phyloP scores from a whole-genome alignment of 2,888 invertebrate species.

The Acanthosoma haemorrhoidale region DNA sequence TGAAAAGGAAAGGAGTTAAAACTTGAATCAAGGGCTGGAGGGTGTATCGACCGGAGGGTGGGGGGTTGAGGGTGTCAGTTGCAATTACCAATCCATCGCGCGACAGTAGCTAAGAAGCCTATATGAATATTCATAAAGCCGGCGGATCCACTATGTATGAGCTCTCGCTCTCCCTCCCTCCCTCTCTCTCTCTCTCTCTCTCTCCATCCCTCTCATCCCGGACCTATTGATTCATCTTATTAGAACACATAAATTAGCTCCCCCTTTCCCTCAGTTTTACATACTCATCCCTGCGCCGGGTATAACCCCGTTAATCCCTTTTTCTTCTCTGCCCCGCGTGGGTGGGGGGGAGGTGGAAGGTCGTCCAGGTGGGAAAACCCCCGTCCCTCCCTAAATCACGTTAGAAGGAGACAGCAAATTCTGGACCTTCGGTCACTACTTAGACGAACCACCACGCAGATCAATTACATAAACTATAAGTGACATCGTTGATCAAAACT shows the following conservation, averaged over 20 bases:
- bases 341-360: not conserved
- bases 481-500: no score
- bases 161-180: constrained; percentile 9
- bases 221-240: constrained; percentile 40
- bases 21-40: constrained; percentile 12
- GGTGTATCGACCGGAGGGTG: constrained; percentile 36
- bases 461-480: no score
- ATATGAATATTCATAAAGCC: constrained; percentile 40
- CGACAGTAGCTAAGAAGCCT: constrained; percentile 40
- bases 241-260: constrained; percentile 38
- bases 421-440: no score
- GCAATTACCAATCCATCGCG: constrained; percentile 40
- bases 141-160: constrained; percentile 34
- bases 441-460: no score
- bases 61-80: constrained; percentile 36
- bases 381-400: no score
- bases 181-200: constrained; percentile 5
- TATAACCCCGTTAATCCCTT: constrained; percentile 6
- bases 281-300: constrained; percentile 24
- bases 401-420: no score
- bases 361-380: no score
- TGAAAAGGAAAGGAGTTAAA: constrained; percentile 18
- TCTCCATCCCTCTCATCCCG: constrained; percentile 13
- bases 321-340: not conserved
- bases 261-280: constrained; percentile 34